A percentile compares a stretch with the other conserved stretches of the same genome.
These are phyloP conservation scores for Sarcophaga subvicina DNA, from an alignment of 2,888 invertebrate genomes.

Conservation along the genomic window DNA sequence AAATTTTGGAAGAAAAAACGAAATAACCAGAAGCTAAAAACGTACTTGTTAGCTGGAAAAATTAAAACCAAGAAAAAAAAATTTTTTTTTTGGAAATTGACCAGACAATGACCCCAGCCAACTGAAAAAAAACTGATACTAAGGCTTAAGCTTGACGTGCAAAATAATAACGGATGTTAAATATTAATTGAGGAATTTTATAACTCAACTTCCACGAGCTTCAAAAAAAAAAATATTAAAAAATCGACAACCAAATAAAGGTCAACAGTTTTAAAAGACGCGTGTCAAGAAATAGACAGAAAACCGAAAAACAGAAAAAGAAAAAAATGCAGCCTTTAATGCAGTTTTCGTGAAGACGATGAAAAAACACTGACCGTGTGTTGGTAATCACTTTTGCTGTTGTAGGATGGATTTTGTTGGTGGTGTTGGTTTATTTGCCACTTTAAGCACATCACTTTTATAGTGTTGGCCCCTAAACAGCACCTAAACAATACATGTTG, in stretches of 20 bases:
- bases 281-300: slow-evolving; percentile 50
- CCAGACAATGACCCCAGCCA: slow-evolving; percentile 49
- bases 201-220: background rate
- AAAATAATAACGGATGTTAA: slow-evolving; percentile 19
- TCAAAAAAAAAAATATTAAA: background rate
- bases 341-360: background rate
- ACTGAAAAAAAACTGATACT: background rate
- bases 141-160: background rate
- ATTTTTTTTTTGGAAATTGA: slow-evolving; percentile 41
- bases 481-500: slow-evolving; percentile 28
- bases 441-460: slow-evolving; percentile 46
- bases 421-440: slow-evolving; percentile 53
- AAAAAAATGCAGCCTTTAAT: background rate
- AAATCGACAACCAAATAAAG: slow-evolving; percentile 44
- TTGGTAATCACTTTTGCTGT: background rate
- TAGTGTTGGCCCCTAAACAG: background rate
- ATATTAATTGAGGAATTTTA: background rate
- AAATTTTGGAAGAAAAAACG: slow-evolving; percentile 49
- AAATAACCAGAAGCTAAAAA: slow-evolving; percentile 68
- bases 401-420: background rate
- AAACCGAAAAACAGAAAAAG: slow-evolving; percentile 30
- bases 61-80: too few species aligned
- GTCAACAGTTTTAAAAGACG: slow-evolving; percentile 64
- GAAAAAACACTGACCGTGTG: too few species aligned
- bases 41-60: background rate